Evolutionary conservation across 2,888 invertebrate species (phyloP).

Genomic region (Coenonympha glycerion): DNA sequence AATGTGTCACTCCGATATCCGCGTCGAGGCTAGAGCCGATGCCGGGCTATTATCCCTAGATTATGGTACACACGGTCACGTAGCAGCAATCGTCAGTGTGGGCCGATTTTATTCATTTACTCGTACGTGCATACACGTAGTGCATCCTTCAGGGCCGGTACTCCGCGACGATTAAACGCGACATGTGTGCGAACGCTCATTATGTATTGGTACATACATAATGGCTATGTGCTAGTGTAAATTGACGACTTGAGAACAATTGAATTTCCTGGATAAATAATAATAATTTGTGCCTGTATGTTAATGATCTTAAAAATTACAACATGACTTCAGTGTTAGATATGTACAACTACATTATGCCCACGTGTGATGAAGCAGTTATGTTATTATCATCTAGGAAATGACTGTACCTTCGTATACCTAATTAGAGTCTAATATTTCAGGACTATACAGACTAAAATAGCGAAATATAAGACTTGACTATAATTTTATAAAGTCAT

Average conservation of each 20-base stretch:
- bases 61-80: slow-evolving; percentile 48
- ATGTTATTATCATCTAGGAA: too few species aligned
- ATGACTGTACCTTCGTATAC: too few species aligned
- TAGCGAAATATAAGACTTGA: too few species aligned
- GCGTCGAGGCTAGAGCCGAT: slow-evolving; percentile 27
- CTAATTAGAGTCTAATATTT: too few species aligned
- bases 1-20: slow-evolving; percentile 29
- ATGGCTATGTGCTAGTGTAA: slow-evolving; percentile 41
- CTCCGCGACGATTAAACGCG: slow-evolving; percentile 38
- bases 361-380: too few species aligned
- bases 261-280: not conserved
- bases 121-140: slow-evolving; percentile 47
- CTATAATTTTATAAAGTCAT: too few species aligned
- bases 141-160: slow-evolving; percentile 28
- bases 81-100: slow-evolving; percentile 35
- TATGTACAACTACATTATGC: too few species aligned
- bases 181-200: slow-evolving; percentile 38
- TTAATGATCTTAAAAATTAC: too few species aligned
- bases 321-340: too few species aligned
- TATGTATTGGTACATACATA: slow-evolving; percentile 43
- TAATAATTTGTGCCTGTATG: not conserved
- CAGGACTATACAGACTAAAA: too few species aligned
- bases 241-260: slow-evolving; percentile 29
- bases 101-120: slow-evolving; percentile 51
- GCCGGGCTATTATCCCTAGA: slow-evolving; percentile 37